These are phyloP conservation scores for Auanema sp. DNA, from an alignment of 2,888 invertebrate genomes.

Conservation along the genomic window DNA sequence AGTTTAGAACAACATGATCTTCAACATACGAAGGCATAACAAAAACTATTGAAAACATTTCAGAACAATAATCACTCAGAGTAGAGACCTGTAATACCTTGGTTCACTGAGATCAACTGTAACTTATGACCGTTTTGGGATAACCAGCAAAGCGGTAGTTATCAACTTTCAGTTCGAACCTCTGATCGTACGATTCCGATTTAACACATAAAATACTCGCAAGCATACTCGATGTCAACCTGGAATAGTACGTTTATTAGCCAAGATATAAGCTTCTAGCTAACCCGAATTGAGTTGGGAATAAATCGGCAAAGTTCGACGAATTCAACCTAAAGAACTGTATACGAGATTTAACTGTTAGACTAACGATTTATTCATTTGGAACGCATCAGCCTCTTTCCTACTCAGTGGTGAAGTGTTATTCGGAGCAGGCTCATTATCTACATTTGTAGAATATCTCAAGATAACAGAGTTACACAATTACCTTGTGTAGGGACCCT, in stretches of 20 bases:
- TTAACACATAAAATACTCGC: conserved; percentile 47
- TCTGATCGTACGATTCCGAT: conserved; percentile 32
- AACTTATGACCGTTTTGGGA: conserved; percentile 28
- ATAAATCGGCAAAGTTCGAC: not conserved
- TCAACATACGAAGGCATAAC: conserved; percentile 44
- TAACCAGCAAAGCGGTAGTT: conserved; percentile 53
- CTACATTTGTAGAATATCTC: too few species aligned
- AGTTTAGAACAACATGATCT: conserved; percentile 45
- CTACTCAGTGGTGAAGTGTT: too few species aligned
- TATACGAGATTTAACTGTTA: too few species aligned
- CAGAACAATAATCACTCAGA: not conserved
- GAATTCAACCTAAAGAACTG: too few species aligned
- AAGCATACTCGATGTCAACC: conserved; percentile 47
- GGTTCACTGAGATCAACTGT: not conserved
- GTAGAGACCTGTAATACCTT: conserved; percentile 9
- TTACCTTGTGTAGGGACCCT: not conserved
- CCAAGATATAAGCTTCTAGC: not conserved
- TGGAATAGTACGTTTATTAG: conserved; percentile 16
- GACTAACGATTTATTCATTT: too few species aligned
- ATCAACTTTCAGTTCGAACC: conserved; percentile 53
- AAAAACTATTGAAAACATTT: conserved; percentile 43
- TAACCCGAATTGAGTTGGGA: conserved; percentile 12
- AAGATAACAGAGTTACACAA: too few species aligned
- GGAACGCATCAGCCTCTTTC: too few species aligned
- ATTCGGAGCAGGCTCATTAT: too few species aligned